Conservation (phyloP, 1,140 invertebrate species). For the Prorops nasuta region DNA sequence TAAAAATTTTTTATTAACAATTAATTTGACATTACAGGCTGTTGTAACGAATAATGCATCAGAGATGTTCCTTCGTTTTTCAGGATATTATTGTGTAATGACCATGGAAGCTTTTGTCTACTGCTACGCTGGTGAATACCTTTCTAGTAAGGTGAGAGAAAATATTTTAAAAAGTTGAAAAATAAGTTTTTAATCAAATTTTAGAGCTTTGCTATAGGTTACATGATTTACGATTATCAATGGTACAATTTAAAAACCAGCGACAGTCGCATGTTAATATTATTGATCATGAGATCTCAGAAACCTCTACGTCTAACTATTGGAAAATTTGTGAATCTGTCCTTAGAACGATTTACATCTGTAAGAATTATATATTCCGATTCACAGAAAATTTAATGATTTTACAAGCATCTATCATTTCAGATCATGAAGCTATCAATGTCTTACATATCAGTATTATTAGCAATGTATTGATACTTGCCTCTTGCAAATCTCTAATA, state of each 20-base stretch:
- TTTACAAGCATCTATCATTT: too few relatives aligned
- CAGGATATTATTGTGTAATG: too few relatives aligned
- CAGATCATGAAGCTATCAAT: slow-evolving; percentile 15
- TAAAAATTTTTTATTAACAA: background rate
- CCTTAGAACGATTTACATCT: slow-evolving; percentile 20
- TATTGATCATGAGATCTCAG: slow-evolving; percentile 23
- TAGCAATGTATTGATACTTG: background rate
- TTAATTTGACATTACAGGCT: background rate
- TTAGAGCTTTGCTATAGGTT: too few relatives aligned
- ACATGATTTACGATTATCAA: slow-evolving; percentile 11
- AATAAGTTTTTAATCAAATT: too few relatives aligned
- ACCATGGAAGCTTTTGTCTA: too few relatives aligned
- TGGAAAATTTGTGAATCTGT: slow-evolving; percentile 20
- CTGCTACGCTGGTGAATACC: too few relatives aligned
- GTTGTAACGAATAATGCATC: background rate
- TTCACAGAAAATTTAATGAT: background rate
- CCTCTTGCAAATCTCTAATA: too few relatives aligned
- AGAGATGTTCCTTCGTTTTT: too few relatives aligned
- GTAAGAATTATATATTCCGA: too few relatives aligned
- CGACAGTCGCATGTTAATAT: slow-evolving; percentile 11
- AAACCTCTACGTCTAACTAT: slow-evolving; percentile 16
- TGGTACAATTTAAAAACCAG: slow-evolving; percentile 19
- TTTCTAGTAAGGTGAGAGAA: too few relatives aligned
- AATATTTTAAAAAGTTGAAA: too few relatives aligned
- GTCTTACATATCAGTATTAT: slow-evolving; percentile 14